Evolutionary conservation across 2,797 vertebrate genomes (phyloP).

Genomic region (Catamblyrhynchus diadema): DNA sequence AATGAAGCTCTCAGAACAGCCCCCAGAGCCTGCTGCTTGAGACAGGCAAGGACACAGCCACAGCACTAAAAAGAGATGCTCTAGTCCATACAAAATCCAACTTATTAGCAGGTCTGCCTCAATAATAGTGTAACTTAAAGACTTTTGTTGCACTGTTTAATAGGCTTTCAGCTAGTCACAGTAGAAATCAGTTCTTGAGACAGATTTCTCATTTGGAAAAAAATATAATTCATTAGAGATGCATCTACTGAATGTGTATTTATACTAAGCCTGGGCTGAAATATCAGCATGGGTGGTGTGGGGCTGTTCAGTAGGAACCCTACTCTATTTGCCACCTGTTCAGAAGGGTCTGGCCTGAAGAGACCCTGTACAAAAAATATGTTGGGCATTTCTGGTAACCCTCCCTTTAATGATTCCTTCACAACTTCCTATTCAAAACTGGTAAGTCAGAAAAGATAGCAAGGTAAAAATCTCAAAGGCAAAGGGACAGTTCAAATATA

Average conservation of each 20-base stretch:
- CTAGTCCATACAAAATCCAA: not conserved
- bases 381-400: not conserved
- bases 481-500: not conserved
- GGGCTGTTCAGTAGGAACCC: not conserved
- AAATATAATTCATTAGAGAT: not conserved
- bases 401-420: not conserved
- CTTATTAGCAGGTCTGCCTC: not conserved
- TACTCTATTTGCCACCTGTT: not conserved
- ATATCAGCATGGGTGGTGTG: accelerated
- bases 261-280: not conserved
- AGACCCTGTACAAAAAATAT: not conserved
- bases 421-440: not conserved
- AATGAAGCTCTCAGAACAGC: slow-evolving; percentile 17
- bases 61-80: not conserved
- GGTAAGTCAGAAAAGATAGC: not conserved
- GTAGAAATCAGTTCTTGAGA: not conserved
- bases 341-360: not conserved
- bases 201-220: not conserved
- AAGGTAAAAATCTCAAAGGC: not conserved
- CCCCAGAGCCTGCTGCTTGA: not conserved
- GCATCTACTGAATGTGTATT: not conserved
- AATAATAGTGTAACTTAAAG: not conserved
- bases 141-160: not conserved
- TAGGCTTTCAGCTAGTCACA: not conserved
- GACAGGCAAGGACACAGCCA: not conserved